These are phyloP conservation scores for Rhabdomys dilectus DNA, from an alignment of 2,113 vertebrate genomes.

Conservation along the genomic window DNA sequence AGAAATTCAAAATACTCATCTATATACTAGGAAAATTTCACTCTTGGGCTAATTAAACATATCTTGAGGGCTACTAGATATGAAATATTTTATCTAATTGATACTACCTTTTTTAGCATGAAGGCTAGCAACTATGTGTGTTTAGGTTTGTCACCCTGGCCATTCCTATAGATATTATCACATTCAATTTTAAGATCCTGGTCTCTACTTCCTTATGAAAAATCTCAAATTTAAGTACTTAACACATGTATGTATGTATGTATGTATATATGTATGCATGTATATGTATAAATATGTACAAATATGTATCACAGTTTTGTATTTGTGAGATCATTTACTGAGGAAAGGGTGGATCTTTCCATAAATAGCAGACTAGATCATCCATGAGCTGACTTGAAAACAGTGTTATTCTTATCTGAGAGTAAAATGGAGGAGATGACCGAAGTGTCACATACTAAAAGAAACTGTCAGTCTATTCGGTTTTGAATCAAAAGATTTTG, in stretches of 20 bases:
- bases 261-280: too few species aligned
- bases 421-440: conserved; percentile 76
- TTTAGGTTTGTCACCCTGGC: not conserved
- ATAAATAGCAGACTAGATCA: not conserved
- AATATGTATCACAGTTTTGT: not conserved
- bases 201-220: not conserved
- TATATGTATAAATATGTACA: not conserved
- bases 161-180: not conserved
- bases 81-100: not conserved
- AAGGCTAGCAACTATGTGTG: not conserved
- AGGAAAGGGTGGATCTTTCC: not conserved
- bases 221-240: not conserved
- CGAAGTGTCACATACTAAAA: conserved; percentile 64
- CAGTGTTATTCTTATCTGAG: conserved; percentile 51
- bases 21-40: not conserved
- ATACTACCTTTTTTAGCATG: not conserved
- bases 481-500: conserved; percentile 85
- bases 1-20: not conserved
- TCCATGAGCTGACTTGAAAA: conserved; percentile 64
- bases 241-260: not conserved
- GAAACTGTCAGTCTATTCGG: conserved; percentile 80
- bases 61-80: not conserved
- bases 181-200: not conserved
- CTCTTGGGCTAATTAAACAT: not conserved
- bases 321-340: not conserved